phyloP scores from a whole-genome alignment of 1,140 invertebrate genomes.

The Capitella teleta region DNA sequence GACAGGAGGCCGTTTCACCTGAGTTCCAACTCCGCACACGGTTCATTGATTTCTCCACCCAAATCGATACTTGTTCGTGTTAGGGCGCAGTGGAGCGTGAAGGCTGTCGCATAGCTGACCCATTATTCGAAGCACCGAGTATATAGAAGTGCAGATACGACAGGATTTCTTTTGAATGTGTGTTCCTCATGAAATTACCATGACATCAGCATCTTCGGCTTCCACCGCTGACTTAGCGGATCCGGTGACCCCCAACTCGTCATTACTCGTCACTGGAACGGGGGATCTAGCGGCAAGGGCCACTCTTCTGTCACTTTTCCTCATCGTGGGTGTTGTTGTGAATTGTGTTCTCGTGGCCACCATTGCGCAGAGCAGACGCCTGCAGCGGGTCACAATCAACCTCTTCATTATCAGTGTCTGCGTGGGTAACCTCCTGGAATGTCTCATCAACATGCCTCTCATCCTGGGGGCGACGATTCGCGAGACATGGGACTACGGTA shows the following conservation, averaged over 20 bases:
- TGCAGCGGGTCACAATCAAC: constrained; percentile 18
- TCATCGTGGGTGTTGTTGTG: constrained; percentile 21
- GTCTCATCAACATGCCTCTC: constrained; percentile 36
- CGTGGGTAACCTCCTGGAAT: constrained; percentile 22
- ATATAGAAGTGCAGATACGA: too few species aligned
- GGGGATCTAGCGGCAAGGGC: constrained; percentile 14
- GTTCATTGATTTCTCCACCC: too few species aligned
- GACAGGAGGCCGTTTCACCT: too few species aligned
- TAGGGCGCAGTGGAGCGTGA: too few species aligned
- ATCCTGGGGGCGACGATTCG: constrained; percentile 38
- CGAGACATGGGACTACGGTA: constrained; percentile 18
- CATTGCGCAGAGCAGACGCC: constrained; percentile 18
- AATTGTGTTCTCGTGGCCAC: constrained; percentile 23
- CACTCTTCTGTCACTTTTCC: constrained; percentile 24
- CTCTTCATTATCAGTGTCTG: constrained; percentile 25
- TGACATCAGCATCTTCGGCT: too few species aligned
- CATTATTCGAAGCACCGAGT: too few species aligned
- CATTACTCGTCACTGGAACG: neutral
- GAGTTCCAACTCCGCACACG: too few species aligned
- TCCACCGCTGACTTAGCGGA: too few species aligned
- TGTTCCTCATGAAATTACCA: too few species aligned
- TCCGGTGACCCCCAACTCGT: constrained; percentile 4
- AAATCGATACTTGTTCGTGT: too few species aligned
- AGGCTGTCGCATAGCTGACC: too few species aligned
- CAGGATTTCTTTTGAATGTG: too few species aligned